These are phyloP conservation scores for Melanerpes aurifrons DNA, from an alignment of 2,113 vertebrate species.

Conservation along the genomic window DNA sequence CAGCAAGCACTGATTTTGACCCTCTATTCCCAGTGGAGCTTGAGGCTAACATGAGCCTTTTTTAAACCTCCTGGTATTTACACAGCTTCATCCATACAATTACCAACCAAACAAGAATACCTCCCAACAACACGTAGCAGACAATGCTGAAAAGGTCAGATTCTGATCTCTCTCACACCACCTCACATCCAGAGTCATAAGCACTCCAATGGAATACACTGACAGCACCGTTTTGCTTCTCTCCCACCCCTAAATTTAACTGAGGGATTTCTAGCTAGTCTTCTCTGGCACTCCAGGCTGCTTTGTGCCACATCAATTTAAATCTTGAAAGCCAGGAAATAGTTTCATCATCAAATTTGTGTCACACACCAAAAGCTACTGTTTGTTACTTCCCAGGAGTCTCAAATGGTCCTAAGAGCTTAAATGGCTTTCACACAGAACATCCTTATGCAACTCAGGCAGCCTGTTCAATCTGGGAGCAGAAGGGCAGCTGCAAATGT, in stretches of 20 bases:
- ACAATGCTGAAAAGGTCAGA: background rate
- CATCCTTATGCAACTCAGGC: background rate
- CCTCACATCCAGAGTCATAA: background rate
- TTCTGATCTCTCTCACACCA: background rate
- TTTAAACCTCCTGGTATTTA: background rate
- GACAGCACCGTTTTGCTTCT: background rate
- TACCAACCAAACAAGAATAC: background rate
- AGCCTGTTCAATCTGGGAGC: background rate
- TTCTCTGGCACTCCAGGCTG: background rate
- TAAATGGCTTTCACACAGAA: background rate
- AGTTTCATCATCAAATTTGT: background rate
- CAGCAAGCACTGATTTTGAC: conserved; percentile 24
- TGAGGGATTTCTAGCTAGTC: background rate
- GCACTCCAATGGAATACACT: background rate
- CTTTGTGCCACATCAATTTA: background rate
- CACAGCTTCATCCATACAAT: background rate
- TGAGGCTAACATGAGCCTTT: background rate
- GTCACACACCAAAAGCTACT: background rate
- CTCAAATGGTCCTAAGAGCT: background rate
- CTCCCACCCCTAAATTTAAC: background rate
- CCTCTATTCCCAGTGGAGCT: background rate
- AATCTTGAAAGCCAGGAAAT: background rate
- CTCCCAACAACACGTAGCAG: background rate
- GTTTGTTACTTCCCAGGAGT: background rate
- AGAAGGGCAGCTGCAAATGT: background rate